phyloP scores from a whole-genome alignment of 2,797 vertebrate species.

The Odontamblyopus lacepedii region DNA sequence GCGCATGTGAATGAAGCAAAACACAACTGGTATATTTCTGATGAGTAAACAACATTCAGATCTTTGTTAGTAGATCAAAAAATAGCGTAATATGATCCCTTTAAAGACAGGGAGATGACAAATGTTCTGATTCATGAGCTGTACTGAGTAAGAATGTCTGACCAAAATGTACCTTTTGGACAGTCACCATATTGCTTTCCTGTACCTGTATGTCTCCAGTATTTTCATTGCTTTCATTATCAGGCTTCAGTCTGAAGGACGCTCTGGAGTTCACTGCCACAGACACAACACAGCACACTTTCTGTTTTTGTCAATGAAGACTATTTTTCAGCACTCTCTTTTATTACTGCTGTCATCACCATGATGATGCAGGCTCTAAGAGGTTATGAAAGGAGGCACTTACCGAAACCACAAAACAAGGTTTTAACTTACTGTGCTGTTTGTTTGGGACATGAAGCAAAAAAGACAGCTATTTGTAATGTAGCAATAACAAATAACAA shows the following conservation, averaged over 20 bases:
- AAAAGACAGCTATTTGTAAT: not conserved
- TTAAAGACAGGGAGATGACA: too few species aligned
- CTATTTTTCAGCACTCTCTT: not conserved
- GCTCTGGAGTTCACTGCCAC: not conserved
- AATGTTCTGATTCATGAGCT: too few species aligned
- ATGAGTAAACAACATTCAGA: too few species aligned
- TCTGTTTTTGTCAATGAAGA: slow-evolving; percentile 3
- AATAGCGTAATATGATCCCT: too few species aligned
- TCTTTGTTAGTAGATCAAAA: too few species aligned
- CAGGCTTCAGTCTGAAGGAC: not conserved
- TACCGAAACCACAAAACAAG: not conserved
- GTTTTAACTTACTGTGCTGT: not conserved
- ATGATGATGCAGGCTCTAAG: not conserved
- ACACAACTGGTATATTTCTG: too few species aligned
- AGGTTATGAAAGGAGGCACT: not conserved
- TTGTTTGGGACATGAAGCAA: not conserved
- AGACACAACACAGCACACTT: not conserved
- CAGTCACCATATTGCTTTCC: not conserved
- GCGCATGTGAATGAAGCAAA: too few species aligned
- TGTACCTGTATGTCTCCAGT: not conserved
- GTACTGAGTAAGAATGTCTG: too few species aligned
- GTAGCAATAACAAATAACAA: too few species aligned
- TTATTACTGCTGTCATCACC: slow-evolving; percentile 1
- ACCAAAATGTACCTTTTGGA: not conserved
- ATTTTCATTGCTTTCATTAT: not conserved